A percentile compares a stretch with the other conserved stretches of the same genome.
Conservation (phyloP, 2,113 vertebrate species). For the Spheniscus mendiculus region DNA sequence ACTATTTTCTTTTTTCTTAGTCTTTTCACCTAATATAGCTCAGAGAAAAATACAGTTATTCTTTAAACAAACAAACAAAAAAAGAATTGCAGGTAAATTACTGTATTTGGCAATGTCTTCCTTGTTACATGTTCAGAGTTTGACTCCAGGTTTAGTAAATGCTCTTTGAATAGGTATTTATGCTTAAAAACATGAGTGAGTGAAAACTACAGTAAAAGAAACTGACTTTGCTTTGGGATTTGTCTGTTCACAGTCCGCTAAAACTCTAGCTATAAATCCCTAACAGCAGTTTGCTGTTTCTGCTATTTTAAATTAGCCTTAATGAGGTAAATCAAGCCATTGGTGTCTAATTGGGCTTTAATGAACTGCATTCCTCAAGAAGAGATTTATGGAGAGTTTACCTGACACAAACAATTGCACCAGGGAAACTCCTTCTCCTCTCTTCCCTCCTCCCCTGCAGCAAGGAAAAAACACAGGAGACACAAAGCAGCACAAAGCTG, state of each 20-base stretch:
- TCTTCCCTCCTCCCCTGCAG: not conserved
- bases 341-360: conserved; percentile 40
- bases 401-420: not conserved
- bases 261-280: not conserved
- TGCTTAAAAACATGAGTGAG: not conserved
- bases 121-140: not conserved
- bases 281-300: conserved; percentile 1
- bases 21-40: not conserved
- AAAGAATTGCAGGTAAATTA: not conserved
- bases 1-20: not conserved
- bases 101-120: not conserved
- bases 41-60: not conserved
- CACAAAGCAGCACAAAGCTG: not conserved
- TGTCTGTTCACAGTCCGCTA: not conserved
- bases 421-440: not conserved
- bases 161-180: not conserved
- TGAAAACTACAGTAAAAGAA: not conserved
- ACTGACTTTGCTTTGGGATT: not conserved
- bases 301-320: conserved; percentile 21
- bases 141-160: not conserved
- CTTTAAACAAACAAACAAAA: not conserved
- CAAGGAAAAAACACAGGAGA: not conserved
- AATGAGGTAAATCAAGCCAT: conserved; percentile 29
- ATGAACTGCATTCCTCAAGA: conserved; percentile 57
- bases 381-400: conserved; percentile 6